Conservation (phyloP, 2,113 vertebrate genomes). For the Prolemur simus region DNA sequence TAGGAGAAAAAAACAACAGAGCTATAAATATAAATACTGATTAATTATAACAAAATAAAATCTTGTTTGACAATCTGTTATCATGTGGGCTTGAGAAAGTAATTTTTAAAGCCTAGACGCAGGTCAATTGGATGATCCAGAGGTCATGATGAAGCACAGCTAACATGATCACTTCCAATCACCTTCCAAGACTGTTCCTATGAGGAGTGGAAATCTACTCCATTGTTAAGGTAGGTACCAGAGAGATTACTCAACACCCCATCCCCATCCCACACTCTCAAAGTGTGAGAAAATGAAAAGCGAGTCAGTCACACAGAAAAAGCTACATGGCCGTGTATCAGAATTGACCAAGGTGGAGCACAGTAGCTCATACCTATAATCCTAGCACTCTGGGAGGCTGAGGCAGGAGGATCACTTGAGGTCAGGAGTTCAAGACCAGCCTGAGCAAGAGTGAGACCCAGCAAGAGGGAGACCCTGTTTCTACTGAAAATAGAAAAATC, state of each 20-base stretch:
- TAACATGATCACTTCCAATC: neutral
- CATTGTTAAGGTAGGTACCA: fast-evolving
- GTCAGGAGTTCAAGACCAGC: too few species aligned
- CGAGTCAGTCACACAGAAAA: neutral
- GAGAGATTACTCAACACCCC: neutral
- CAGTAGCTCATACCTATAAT: too few species aligned
- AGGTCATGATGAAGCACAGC: neutral
- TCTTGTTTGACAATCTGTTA: neutral
- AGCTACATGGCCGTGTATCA: neutral
- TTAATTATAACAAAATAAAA: neutral
- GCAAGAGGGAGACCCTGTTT: too few species aligned
- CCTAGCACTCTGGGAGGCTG: too few species aligned
- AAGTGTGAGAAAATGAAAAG: neutral
- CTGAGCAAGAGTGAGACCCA: too few species aligned
- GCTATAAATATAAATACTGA: neutral
- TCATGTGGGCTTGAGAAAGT: neutral
- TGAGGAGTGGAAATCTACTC: neutral
- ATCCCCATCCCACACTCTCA: neutral
- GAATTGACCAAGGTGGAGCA: too few species aligned
- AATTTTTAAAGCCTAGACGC: neutral
- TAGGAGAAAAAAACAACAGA: neutral
- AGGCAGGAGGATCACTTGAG: too few species aligned
- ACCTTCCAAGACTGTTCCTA: neutral
- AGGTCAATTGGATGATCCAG: neutral
- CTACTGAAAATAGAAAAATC: too few species aligned